Conservation (phyloP, 2,113 vertebrate genomes). For the Mirza zaza region DNA sequence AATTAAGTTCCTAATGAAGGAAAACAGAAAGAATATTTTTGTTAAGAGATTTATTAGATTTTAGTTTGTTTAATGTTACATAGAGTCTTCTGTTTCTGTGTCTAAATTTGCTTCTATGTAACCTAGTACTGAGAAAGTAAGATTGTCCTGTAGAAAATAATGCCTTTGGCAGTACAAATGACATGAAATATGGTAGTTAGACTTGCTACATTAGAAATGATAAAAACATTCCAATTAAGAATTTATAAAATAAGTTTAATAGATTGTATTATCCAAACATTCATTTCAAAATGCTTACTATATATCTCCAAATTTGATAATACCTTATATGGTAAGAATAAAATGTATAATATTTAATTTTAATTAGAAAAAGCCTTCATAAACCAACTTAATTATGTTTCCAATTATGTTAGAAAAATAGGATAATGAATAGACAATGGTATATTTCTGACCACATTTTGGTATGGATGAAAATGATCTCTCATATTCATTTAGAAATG, state of each 20-base stretch:
- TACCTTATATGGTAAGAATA: background rate
- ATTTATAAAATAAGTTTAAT: background rate
- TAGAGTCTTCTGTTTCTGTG: background rate
- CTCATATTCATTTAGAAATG: background rate
- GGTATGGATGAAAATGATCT: background rate
- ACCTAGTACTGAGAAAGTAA: background rate
- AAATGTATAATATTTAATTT: background rate
- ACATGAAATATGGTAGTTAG: background rate
- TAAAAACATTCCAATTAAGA: conserved; percentile 24
- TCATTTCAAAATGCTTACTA: background rate
- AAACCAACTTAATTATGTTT: conserved; percentile 24
- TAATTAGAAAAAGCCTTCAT: background rate
- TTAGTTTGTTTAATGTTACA: background rate
- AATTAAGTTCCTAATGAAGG: background rate
- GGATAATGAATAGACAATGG: background rate
- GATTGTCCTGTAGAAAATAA: background rate
- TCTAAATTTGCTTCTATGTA: background rate
- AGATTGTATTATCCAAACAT: background rate
- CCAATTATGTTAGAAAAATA: background rate
- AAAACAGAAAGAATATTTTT: background rate
- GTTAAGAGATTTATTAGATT: background rate
- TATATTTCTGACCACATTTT: conserved; percentile 4
- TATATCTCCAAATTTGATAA: conserved; percentile 3
- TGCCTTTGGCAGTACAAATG: background rate
- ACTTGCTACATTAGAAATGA: background rate